phyloP scores from a whole-genome alignment of 2,113 vertebrate genomes.

The Orthonyx spaldingii region DNA sequence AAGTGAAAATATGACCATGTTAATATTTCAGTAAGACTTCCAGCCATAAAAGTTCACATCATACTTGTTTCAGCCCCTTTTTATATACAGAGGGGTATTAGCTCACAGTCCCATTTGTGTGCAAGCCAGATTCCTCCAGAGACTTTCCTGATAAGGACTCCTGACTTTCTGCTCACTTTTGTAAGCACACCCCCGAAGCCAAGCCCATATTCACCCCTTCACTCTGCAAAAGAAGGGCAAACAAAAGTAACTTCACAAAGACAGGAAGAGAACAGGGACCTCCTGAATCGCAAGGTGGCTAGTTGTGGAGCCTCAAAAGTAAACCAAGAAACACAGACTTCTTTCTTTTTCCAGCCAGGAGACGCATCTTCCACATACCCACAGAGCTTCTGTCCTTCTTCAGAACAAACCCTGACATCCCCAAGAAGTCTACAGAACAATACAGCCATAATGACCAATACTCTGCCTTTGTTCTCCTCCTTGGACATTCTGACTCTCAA shows the following conservation, averaged over 20 bases:
- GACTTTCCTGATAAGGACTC: background rate
- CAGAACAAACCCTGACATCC: background rate
- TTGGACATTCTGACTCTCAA: background rate
- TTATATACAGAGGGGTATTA: background rate
- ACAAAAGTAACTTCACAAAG: background rate
- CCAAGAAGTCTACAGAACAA: background rate
- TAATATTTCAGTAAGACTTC: background rate
- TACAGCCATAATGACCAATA: background rate
- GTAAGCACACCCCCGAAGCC: background rate
- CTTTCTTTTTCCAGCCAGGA: background rate
- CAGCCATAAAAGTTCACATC: background rate
- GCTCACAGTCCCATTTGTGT: fast-evolving
- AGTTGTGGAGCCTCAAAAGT: background rate
- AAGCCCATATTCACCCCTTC: background rate
- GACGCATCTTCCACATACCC: background rate
- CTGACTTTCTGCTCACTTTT: background rate
- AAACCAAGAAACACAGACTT: background rate
- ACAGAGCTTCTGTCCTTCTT: background rate
- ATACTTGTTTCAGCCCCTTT: background rate
- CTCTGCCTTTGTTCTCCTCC: slow-evolving; percentile 23
- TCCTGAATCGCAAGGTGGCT: background rate
- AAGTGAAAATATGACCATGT: background rate
- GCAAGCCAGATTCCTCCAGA: background rate
- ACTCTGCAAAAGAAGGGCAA: background rate
- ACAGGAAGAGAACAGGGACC: background rate